A percentile compares a stretch with the other conserved stretches of the same genome.
These are phyloP conservation scores for Fragum whitleyi DNA, from an alignment of 2,888 invertebrate species.

Conservation along the genomic window DNA sequence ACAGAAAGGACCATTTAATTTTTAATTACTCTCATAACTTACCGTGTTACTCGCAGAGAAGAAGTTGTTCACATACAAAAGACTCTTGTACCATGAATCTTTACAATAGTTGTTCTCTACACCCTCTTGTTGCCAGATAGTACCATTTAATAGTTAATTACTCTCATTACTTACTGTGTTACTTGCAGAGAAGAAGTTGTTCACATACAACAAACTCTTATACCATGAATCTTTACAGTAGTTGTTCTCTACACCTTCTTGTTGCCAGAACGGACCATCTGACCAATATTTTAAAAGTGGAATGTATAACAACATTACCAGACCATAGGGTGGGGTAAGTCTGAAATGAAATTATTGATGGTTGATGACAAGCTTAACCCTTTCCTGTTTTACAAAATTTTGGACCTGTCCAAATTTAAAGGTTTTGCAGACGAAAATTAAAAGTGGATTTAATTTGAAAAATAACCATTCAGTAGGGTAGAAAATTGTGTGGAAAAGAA, in stretches of 20 bases:
- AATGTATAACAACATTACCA: conserved; percentile 75
- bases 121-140: conserved; percentile 66
- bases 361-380: no score
- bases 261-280: conserved; percentile 73
- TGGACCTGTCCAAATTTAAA: no score
- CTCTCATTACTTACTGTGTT: conserved; percentile 6
- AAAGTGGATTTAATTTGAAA: no score
- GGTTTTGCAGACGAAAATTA: no score
- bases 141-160: no score
- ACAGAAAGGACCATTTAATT: no score
- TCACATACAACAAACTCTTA: conserved; percentile 74
- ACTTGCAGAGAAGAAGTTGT: conserved; percentile 50
- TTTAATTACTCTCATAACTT: neutral
- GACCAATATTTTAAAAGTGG: conserved; percentile 70
- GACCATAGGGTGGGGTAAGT: conserved; percentile 76
- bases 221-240: conserved; percentile 72
- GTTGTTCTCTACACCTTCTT: conserved; percentile 61
- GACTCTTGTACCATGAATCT: conserved; percentile 72
- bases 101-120: conserved; percentile 64
- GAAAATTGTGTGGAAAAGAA: no score
- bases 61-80: conserved; percentile 73
- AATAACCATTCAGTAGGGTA: no score
- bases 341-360: no score
- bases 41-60: conserved; percentile 15
- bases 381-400: no score